phyloP scores from a whole-genome alignment of 2,888 invertebrate species.

The Hemithea aestivaria region DNA sequence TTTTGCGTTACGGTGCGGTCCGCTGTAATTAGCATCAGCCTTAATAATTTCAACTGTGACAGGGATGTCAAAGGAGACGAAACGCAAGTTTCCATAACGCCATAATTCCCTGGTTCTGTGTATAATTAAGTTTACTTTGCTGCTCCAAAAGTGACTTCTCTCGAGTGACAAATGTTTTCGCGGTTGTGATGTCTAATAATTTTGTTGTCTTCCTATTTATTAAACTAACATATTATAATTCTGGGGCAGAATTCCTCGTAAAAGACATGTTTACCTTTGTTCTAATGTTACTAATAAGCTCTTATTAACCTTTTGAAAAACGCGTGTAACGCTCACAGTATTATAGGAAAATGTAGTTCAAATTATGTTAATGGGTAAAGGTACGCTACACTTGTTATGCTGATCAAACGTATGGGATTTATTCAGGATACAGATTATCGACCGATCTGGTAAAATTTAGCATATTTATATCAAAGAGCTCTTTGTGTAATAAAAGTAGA shows the following conservation, averaged over 20 bases:
- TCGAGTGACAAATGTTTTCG: constrained; percentile 48
- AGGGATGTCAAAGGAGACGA: too few species aligned
- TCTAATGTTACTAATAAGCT: constrained; percentile 45
- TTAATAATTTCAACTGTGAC: too few species aligned
- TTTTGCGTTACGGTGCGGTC: too few species aligned
- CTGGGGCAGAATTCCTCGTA: constrained; percentile 72
- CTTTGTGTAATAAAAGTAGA: too few species aligned
- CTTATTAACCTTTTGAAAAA: constrained; percentile 20
- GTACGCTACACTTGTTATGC: not conserved
- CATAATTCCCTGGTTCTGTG: constrained; percentile 24
- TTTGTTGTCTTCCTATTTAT: constrained; percentile 64
- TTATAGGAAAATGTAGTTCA: constrained; percentile 38
- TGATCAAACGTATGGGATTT: too few species aligned
- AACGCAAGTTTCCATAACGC: constrained; percentile 9
- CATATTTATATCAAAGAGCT: too few species aligned
- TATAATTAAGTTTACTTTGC: constrained; percentile 29
- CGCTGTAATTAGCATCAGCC: too few species aligned
- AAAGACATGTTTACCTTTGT: constrained; percentile 70
- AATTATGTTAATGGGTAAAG: constrained; percentile 15
- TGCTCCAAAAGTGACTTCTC: constrained; percentile 44
- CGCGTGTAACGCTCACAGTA: constrained; percentile 50
- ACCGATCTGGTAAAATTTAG: too few species aligned
- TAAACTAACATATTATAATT: constrained; percentile 47
- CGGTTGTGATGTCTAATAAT: constrained; percentile 69
- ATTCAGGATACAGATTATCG: too few species aligned